A percentile compares a stretch with the other conserved stretches of the same genome.
phyloP scores from a whole-genome alignment of 1,140 invertebrate genomes.

The Galendromus occidentalis region DNA sequence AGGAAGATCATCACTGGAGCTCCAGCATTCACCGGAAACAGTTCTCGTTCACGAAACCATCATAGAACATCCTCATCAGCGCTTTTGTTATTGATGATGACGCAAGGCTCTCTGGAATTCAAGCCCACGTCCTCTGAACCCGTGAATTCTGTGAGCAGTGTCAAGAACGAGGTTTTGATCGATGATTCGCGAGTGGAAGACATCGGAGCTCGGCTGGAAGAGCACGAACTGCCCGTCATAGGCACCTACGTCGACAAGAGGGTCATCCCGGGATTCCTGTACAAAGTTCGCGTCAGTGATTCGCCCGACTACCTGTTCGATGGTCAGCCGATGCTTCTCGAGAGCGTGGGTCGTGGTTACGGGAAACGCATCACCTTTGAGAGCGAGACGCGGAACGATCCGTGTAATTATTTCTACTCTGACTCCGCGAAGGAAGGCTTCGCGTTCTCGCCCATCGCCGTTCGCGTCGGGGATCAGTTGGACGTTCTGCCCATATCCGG shows the following conservation, averaged over 20 bases:
- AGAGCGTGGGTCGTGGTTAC: constrained; percentile 50
- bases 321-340: constrained; percentile 38
- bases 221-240: constrained; percentile 51
- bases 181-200: constrained; percentile 45
- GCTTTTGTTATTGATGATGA: background rate
- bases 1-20: too few relatives aligned
- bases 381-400: constrained; percentile 38
- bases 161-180: constrained; percentile 31
- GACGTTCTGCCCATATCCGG: background rate
- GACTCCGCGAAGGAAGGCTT: constrained; percentile 49
- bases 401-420: constrained; percentile 50
- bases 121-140: background rate
- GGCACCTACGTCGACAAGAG: constrained; percentile 51
- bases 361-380: constrained; percentile 51
- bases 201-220: constrained; percentile 41
- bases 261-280: constrained; percentile 48
- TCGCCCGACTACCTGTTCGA: constrained; percentile 40
- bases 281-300: constrained; percentile 42
- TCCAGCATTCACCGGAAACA: too few relatives aligned
- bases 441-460: constrained; percentile 43
- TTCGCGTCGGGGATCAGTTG: constrained; percentile 42
- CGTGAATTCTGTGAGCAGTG: background rate
- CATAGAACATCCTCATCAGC: too few relatives aligned
- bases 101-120: constrained; percentile 1
- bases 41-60: too few relatives aligned